phyloP scores from a whole-genome alignment of 2,113 vertebrate genomes.

The Turnix velox region DNA sequence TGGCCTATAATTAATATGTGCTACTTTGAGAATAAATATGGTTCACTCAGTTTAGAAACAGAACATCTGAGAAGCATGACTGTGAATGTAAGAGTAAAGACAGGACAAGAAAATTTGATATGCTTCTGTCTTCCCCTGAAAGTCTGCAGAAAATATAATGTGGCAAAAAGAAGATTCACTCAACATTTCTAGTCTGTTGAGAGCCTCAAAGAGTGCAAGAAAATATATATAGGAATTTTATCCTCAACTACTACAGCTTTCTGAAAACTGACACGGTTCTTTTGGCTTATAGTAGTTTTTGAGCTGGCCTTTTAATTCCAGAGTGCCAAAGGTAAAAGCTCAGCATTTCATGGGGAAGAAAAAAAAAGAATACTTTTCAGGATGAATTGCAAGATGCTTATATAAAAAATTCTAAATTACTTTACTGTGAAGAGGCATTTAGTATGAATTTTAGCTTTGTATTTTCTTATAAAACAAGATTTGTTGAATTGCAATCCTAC shows the following conservation, averaged over 20 bases:
- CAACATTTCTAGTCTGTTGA: not conserved
- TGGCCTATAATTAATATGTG: not conserved
- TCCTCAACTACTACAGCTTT: not conserved
- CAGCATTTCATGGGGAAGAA: not conserved
- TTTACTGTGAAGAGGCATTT: slow-evolving; percentile 21
- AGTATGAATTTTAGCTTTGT: not conserved
- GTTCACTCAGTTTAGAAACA: not conserved
- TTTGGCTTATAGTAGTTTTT: not conserved
- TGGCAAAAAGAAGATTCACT: not conserved
- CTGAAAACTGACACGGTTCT: not conserved
- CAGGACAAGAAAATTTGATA: not conserved
- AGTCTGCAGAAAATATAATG: not conserved
- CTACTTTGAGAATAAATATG: not conserved
- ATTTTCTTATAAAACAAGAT: slow-evolving; percentile 33
- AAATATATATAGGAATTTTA: too few species aligned
- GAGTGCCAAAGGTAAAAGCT: not conserved
- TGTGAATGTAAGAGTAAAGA: not conserved
- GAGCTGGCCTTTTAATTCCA: not conserved
- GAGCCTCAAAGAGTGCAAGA: not conserved
- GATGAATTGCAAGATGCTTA: not conserved
- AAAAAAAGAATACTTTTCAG: not conserved
- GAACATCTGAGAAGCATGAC: not conserved
- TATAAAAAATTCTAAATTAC: slow-evolving; percentile 32
- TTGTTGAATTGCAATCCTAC: slow-evolving; percentile 17
- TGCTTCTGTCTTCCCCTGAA: not conserved